phyloP scores from a whole-genome alignment of 1,140 invertebrate species.

The Sarcophaga peregrina region DNA sequence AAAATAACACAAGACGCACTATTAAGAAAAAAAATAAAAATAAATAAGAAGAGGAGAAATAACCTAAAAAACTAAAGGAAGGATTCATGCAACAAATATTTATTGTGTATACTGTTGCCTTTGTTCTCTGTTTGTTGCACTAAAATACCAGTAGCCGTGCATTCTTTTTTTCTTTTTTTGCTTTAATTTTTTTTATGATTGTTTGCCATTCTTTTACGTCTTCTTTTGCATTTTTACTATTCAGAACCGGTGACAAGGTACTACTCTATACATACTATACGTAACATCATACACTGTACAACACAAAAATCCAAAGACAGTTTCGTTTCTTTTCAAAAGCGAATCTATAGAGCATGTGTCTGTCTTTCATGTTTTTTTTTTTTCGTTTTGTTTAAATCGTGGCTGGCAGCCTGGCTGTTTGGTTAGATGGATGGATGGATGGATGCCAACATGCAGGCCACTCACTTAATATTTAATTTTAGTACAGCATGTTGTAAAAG shows the following conservation, averaged over 20 bases:
- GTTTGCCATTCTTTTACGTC: too few species aligned
- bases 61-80: background rate
- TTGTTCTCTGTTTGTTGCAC: background rate
- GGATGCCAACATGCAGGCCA: conserved; percentile 17
- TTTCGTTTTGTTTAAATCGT: background rate
- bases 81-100: conserved; percentile 35
- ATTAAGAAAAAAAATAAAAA: background rate
- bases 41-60: background rate
- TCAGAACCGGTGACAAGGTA: background rate
- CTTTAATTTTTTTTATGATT: background rate
- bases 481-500: background rate
- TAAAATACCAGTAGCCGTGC: conserved; percentile 15
- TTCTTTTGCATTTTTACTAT: too few species aligned
- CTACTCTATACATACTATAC: too few species aligned
- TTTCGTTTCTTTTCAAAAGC: background rate
- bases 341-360: background rate
- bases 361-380: background rate
- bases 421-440: background rate
- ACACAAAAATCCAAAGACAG: background rate
- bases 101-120: background rate
- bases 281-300: too few species aligned
- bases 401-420: background rate
- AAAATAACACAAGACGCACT: background rate
- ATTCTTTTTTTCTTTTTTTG: background rate
- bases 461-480: background rate